phyloP scores from a whole-genome alignment of 1,140 invertebrate species.

The Sminthurinus signatus region DNA sequence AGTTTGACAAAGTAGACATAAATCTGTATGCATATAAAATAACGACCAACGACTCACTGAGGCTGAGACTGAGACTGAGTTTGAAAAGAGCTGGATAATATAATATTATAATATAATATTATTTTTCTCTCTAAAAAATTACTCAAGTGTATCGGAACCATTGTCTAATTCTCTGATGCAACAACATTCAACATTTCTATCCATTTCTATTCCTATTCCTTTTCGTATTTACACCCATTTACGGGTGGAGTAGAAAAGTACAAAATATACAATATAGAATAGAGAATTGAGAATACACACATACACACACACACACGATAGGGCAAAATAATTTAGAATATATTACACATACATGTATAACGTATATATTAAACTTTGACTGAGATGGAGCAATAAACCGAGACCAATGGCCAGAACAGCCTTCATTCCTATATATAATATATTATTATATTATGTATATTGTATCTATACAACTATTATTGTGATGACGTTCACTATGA shows the following conservation, averaged over 20 bases:
- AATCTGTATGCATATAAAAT: too few species aligned
- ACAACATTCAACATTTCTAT: too few species aligned
- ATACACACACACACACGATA: too few species aligned
- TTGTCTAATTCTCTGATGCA: slow-evolving; percentile 16
- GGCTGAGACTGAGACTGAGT: background rate
- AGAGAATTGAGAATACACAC: too few species aligned
- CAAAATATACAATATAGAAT: background rate
- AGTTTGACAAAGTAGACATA: too few species aligned
- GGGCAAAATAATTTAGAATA: background rate
- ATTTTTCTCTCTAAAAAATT: slow-evolving; percentile 22
- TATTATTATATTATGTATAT: too few species aligned
- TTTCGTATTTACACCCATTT: too few species aligned
- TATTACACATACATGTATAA: background rate
- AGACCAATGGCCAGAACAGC: slow-evolving; percentile 29
- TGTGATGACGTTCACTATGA: background rate
- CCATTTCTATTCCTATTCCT: background rate
- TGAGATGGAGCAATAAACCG: slow-evolving; percentile 37
- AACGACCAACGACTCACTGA: too few species aligned
- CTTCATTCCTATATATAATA: too few species aligned
- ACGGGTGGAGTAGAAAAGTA: too few species aligned
- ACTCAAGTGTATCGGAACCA: slow-evolving; percentile 30
- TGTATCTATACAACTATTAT: too few species aligned
- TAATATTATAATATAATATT: too few species aligned
- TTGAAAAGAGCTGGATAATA: slow-evolving; percentile 8
- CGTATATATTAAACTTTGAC: slow-evolving; percentile 17